A percentile compares a stretch with the other conserved stretches of the same genome.
phyloP scores from a whole-genome alignment of 2,113 vertebrate genomes.

The Chamaea fasciata region DNA sequence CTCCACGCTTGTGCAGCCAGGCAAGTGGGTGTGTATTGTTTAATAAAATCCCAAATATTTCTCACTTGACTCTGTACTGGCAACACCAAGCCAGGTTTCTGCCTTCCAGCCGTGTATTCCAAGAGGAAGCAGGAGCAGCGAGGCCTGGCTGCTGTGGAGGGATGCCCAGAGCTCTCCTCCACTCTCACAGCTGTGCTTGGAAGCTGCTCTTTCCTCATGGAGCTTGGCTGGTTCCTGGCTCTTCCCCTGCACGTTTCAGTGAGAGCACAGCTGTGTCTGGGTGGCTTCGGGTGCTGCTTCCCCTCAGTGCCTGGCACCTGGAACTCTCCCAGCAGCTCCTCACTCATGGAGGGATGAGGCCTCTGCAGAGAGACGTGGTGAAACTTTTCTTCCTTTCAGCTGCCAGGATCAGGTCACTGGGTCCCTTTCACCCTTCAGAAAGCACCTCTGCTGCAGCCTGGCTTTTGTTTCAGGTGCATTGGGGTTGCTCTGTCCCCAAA shows the following conservation, averaged over 20 bases:
- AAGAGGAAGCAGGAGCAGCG: not conserved
- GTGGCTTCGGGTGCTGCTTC: not conserved
- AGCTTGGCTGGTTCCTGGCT: not conserved
- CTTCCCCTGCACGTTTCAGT: not conserved
- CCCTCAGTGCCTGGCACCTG: not conserved
- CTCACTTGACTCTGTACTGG: not conserved
- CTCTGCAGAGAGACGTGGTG: fast-evolving
- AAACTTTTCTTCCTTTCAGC: not conserved
- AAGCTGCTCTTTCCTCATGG: not conserved
- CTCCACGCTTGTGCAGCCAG: not conserved
- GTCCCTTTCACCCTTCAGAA: not conserved
- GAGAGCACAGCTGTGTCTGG: not conserved
- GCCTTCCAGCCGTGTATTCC: not conserved
- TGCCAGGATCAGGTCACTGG: not conserved
- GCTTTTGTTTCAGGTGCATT: not conserved
- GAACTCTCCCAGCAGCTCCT: not conserved
- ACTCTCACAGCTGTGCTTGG: fast-evolving
- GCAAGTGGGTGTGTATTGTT: not conserved
- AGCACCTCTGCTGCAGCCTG: not conserved
- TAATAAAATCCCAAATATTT: not conserved
- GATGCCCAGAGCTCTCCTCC: not conserved
- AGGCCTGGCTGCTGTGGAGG: not conserved
- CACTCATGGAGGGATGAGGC: not conserved
- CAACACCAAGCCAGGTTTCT: not conserved
- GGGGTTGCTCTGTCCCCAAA: fast-evolving